Evolutionary conservation across 2,797 vertebrate species (phyloP).

Genomic region (Salmo trutta): DNA sequence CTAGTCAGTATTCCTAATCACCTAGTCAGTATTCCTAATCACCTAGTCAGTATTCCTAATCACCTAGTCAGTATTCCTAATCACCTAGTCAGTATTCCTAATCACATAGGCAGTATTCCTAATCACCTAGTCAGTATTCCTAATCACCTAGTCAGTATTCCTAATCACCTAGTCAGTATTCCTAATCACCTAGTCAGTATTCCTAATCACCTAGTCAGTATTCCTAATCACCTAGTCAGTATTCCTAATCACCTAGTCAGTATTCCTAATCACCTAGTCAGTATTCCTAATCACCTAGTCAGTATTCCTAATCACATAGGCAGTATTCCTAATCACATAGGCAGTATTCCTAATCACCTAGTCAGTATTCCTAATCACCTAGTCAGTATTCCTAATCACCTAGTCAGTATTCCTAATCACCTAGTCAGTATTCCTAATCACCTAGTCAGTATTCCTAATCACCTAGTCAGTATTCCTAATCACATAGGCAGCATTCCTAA

Average conservation of each 20-base stretch:
- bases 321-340: background rate
- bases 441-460: background rate
- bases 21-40: too few relatives aligned
- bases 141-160: background rate
- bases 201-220: background rate
- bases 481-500: background rate
- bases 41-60: background rate
- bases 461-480: background rate
- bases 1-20: background rate
- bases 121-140: background rate
- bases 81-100: background rate
- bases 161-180: too few relatives aligned
- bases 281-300: background rate
- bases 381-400: too few relatives aligned
- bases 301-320: background rate
- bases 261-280: background rate
- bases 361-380: too few relatives aligned
- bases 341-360: background rate
- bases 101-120: background rate
- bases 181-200: too few relatives aligned
- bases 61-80: background rate
- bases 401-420: too few relatives aligned
- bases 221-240: too few relatives aligned
- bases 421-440: background rate
- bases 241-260: too few relatives aligned